These are phyloP conservation scores for Stictocephala bisonia DNA, from an alignment of 2,888 invertebrate genomes.

Conservation along the genomic window DNA sequence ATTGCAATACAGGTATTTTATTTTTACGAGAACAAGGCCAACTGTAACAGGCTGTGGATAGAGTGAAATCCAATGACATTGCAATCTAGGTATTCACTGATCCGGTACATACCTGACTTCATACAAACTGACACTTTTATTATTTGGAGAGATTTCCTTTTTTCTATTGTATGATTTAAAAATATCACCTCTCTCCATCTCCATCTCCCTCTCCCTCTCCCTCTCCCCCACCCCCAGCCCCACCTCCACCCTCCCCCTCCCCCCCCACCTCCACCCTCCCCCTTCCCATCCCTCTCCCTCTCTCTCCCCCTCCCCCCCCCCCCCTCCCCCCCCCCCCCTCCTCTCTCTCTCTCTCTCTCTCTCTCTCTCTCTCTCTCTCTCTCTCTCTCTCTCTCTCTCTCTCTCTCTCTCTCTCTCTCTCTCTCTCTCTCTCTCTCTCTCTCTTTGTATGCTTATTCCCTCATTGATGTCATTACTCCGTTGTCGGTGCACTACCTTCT, in stretches of 20 bases:
- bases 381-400: neutral
- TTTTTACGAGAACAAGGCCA: no score
- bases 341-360: neutral
- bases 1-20: no score
- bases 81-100: no score
- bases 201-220: no score
- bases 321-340: neutral
- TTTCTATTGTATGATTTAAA: neutral
- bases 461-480: neutral
- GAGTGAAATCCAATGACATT: no score
- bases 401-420: neutral
- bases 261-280: neutral
- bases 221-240: neutral
- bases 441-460: no score
- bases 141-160: no score
- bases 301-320: neutral
- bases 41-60: no score
- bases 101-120: no score
- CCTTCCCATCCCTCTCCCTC: neutral
- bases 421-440: neutral
- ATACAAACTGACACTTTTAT: no score
- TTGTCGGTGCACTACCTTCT: neutral
- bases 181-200: neutral
- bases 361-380: neutral
- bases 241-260: no score